Conservation (phyloP, 2,797 vertebrate genomes). For the Lemur catta region DNA sequence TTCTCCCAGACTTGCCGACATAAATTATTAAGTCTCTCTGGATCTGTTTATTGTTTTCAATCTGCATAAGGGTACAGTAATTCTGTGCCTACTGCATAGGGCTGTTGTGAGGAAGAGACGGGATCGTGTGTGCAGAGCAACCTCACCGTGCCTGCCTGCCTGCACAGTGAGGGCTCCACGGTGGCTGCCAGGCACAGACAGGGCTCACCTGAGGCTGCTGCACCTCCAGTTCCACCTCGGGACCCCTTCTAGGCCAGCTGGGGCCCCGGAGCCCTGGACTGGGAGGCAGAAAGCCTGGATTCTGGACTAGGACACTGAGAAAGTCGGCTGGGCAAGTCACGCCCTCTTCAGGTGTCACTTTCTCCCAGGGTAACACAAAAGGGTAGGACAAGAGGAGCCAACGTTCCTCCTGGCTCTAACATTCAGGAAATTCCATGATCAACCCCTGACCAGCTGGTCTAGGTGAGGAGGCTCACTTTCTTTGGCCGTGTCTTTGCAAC, state of each 20-base stretch:
- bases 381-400: background rate
- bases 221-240: background rate
- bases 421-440: background rate
- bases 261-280: background rate
- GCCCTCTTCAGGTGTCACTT: background rate
- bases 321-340: background rate
- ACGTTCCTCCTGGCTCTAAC: too few relatives aligned
- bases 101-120: background rate
- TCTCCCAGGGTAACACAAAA: background rate
- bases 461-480: background rate
- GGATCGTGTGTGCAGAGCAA: accelerated
- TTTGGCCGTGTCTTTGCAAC: background rate
- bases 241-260: background rate
- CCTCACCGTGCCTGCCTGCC: too few relatives aligned
- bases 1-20: background rate
- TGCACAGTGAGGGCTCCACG: accelerated
- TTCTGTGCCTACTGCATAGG: background rate
- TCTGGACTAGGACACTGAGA: background rate
- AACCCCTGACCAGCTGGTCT: background rate
- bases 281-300: background rate
- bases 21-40: background rate
- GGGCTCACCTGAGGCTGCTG: too few relatives aligned
- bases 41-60: background rate
- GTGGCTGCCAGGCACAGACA: background rate
- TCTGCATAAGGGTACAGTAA: background rate